Evolutionary conservation across 2,888 invertebrate genomes (phyloP).

Genomic region (Timandra comae): DNA sequence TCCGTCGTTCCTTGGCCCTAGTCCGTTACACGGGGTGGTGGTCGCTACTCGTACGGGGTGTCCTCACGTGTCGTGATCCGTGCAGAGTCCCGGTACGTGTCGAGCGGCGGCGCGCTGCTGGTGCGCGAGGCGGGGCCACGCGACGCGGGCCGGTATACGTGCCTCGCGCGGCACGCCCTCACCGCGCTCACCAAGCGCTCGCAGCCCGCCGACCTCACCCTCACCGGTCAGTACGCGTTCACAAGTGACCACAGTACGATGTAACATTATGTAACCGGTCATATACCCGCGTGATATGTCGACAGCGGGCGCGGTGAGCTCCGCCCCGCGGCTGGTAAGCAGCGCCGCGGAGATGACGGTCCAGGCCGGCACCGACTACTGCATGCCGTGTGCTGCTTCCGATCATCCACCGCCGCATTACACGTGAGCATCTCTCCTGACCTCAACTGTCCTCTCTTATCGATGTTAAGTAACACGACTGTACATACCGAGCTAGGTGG

Average conservation of each 20-base stretch:
- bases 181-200: slow-evolving; percentile 81
- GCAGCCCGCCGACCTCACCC: slow-evolving; percentile 75
- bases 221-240: slow-evolving; percentile 65
- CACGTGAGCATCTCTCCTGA: slow-evolving; percentile 55
- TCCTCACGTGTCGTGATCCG: background rate
- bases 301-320: slow-evolving; percentile 44
- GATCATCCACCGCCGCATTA: slow-evolving; percentile 80
- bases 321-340: slow-evolving; percentile 75
- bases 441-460: background rate
- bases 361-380: slow-evolving; percentile 75
- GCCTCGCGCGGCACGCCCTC: slow-evolving; percentile 80
- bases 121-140: slow-evolving; percentile 62
- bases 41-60: background rate
- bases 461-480: background rate
- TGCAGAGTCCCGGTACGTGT: slow-evolving; percentile 47
- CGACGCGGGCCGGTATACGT: slow-evolving; percentile 80
- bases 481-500: slow-evolving; percentile 52
- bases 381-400: slow-evolving; percentile 80
- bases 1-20: too few relatives aligned
- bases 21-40: too few relatives aligned
- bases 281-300: background rate
- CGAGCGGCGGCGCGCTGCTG: slow-evolving; percentile 47
- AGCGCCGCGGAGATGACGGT: slow-evolving; percentile 71
- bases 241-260: slow-evolving; percentile 55
- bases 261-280: background rate